Percentiles rank a stretch among this genome's conserved stretches.
These are phyloP conservation scores for Pachyuromys duprasi DNA, from an alignment of 2,797 vertebrate genomes.

Conservation along the genomic window DNA sequence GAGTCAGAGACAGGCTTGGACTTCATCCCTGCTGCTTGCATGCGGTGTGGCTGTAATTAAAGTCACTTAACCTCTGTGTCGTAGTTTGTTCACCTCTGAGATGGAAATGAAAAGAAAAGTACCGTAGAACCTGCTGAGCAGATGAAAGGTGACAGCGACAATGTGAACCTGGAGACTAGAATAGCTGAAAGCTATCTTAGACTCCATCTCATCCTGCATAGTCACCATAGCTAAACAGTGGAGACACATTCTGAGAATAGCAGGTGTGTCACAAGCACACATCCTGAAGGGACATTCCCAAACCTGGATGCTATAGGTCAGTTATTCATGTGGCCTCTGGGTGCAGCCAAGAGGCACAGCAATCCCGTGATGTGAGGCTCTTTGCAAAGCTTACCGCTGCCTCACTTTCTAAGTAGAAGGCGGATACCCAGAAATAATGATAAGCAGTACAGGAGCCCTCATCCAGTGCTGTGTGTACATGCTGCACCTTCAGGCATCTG, in stretches of 20 bases:
- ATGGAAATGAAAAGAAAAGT: neutral
- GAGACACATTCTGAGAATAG: neutral
- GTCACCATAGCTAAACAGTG: too few relatives aligned
- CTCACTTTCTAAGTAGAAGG: neutral
- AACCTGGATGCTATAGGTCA: neutral
- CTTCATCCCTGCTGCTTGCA: neutral
- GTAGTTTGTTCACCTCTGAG: neutral
- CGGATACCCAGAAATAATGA: neutral
- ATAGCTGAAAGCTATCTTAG: neutral
- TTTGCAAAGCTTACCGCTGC: too few relatives aligned
- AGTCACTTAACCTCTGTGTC: neutral
- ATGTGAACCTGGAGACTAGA: neutral
- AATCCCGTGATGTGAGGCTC: neutral
- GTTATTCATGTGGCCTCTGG: neutral
- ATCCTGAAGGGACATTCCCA: neutral
- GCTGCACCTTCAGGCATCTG: neutral
- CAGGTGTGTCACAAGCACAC: neutral
- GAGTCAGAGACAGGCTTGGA: neutral
- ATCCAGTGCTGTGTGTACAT: neutral
- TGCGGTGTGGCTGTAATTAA: neutral
- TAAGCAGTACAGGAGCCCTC: neutral
- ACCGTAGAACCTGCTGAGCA: fast-evolving
- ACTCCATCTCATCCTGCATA: neutral
- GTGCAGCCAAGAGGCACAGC: neutral
- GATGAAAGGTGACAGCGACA: neutral